Conservation (phyloP, 2,113 vertebrate species). For the Mormyrus iriodes region DNA sequence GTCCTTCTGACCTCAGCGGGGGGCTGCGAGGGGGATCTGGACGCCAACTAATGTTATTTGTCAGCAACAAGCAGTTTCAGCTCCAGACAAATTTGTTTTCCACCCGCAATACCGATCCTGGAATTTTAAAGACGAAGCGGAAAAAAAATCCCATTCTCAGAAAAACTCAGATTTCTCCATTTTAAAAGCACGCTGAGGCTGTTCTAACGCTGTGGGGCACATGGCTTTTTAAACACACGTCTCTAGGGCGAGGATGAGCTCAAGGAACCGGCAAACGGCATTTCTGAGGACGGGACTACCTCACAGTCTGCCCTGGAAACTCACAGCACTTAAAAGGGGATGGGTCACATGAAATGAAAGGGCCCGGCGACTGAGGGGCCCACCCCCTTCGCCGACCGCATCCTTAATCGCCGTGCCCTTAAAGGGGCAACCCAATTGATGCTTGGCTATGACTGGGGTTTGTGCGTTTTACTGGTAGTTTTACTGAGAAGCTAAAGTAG, state of each 20-base stretch:
- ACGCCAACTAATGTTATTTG: constrained; percentile 20
- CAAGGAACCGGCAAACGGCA: constrained; percentile 35
- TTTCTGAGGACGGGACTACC: constrained; percentile 28
- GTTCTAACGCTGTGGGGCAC: background rate
- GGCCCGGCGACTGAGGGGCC: constrained; percentile 25
- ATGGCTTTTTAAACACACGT: background rate
- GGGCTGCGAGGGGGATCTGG: background rate
- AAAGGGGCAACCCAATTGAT: constrained; percentile 16
- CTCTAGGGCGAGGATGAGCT: background rate
- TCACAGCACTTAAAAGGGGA: constrained; percentile 37
- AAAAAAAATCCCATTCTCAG: background rate
- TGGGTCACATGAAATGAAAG: background rate
- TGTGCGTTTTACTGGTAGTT: background rate
- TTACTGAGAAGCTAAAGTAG: background rate
- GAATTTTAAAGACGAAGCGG: background rate
- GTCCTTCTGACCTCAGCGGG: background rate
- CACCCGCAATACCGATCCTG: constrained; percentile 10
- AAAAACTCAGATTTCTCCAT: background rate
- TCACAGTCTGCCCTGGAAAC: constrained; percentile 23
- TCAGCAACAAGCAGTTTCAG: constrained; percentile 10
- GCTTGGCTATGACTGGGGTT: background rate
- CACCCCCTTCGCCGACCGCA: constrained; percentile 31
- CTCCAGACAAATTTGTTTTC: constrained; percentile 17
- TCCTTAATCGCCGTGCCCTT: background rate
- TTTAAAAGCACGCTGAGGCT: background rate